Percentiles rank a stretch among this genome's conserved stretches.
Evolutionary conservation across 2,113 vertebrate species (phyloP).

Genomic region (Sinocyclocheilus rhinocerous): DNA sequence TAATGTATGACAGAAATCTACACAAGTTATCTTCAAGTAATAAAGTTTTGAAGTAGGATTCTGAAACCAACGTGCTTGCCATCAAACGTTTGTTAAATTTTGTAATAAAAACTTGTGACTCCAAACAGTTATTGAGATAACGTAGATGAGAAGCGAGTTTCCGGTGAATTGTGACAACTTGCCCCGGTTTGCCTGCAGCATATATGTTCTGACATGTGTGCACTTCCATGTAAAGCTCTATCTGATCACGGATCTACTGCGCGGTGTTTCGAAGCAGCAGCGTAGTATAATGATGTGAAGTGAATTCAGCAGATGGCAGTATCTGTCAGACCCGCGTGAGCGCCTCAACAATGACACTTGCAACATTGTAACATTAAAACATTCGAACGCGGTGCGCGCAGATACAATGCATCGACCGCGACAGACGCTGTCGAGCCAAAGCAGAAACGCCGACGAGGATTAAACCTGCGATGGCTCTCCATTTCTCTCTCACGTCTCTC

Average conservation of each 20-base stretch:
- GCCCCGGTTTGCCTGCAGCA: not conserved
- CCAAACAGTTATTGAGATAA: not conserved
- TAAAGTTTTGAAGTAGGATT: not conserved
- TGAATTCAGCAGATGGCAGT: constrained; percentile 59
- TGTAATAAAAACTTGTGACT: not conserved
- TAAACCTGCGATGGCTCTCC: constrained; percentile 33
- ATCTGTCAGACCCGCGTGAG: constrained; percentile 24
- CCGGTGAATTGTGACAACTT: not conserved
- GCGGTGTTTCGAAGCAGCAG: not conserved
- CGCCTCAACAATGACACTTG: constrained; percentile 51
- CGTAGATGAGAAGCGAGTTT: not conserved
- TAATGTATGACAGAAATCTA: too few species aligned
- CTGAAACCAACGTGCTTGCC: not conserved
- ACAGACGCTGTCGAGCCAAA: constrained; percentile 29
- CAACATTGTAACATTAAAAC: constrained; percentile 42
- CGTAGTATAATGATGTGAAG: constrained; percentile 4
- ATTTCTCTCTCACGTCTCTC: not conserved
- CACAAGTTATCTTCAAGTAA: too few species aligned
- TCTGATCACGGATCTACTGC: not conserved
- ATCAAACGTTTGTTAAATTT: too few species aligned
- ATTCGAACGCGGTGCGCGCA: constrained; percentile 11
- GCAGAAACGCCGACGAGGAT: constrained; percentile 19
- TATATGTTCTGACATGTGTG: not conserved
- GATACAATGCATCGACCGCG: constrained; percentile 35
- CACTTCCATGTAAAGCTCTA: constrained; percentile 7